phyloP scores from a whole-genome alignment of 2,797 vertebrate genomes.

The Centroberyx gerrardi region DNA sequence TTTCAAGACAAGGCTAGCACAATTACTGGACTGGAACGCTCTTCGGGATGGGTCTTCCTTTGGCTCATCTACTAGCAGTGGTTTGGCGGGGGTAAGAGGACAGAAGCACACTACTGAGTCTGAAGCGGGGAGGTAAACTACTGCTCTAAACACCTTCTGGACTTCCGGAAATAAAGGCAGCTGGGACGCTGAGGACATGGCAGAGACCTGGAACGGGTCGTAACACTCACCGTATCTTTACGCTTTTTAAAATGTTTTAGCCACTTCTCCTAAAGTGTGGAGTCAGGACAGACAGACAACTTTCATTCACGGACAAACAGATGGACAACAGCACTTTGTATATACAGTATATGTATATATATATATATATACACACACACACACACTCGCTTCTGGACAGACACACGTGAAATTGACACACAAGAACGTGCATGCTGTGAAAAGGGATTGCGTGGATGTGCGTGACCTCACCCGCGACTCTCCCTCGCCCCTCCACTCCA shows the following conservation, averaged over 20 bases:
- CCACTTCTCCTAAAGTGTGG: slow-evolving; percentile 88
- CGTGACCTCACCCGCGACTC: slow-evolving; percentile 92
- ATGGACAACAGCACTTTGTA: not conserved
- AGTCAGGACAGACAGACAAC: slow-evolving; percentile 46
- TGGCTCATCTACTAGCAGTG: slow-evolving; percentile 12
- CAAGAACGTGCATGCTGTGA: not conserved
- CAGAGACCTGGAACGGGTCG: slow-evolving; percentile 23
- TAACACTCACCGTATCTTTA: slow-evolving; percentile 86
- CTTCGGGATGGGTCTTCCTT: not conserved
- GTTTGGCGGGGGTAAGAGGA: not conserved
- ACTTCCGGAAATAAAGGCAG: not conserved
- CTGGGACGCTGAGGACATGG: slow-evolving; percentile 21
- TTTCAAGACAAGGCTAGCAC: too few relatives aligned
- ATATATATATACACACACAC: too few relatives aligned
- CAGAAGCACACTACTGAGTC: slow-evolving; percentile 12
- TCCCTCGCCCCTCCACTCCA: slow-evolving; percentile 98
- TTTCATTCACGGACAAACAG: slow-evolving; percentile 43
- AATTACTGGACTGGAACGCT: slow-evolving; percentile 4
- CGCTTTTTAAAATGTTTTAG: slow-evolving; percentile 85
- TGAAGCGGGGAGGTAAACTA: slow-evolving; percentile 37
- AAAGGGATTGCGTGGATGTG: not conserved
- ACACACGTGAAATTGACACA: not conserved
- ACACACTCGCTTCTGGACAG: not conserved
- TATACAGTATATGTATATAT: too few relatives aligned
- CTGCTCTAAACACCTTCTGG: slow-evolving; percentile 17